These are phyloP conservation scores for Paguma larvata DNA, from an alignment of 2,797 vertebrate genomes.

Conservation along the genomic window DNA sequence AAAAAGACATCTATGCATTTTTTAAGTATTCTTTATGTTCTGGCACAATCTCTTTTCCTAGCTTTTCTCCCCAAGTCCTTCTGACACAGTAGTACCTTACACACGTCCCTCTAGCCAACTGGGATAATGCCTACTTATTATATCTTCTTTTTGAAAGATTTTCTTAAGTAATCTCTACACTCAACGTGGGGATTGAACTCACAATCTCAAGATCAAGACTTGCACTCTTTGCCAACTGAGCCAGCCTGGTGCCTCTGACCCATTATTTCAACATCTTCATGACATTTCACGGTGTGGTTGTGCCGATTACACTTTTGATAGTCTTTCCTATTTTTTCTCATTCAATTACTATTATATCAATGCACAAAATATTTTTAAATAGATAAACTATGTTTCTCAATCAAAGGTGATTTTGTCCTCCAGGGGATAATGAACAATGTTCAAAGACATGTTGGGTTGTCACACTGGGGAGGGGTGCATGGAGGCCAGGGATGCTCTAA, in stretches of 20 bases:
- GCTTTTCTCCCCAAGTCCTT: background rate
- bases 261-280: background rate
- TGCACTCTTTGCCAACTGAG: too few species aligned
- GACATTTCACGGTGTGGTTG: background rate
- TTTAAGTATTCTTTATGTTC: background rate
- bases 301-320: background rate
- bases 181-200: too few species aligned
- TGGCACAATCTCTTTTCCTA: background rate
- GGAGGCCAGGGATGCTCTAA: too few species aligned
- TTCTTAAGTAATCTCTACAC: too few species aligned
- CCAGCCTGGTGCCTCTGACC: too few species aligned
- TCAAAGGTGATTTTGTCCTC: fast-evolving
- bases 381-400: background rate
- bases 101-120: background rate
- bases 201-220: too few species aligned
- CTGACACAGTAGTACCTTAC: background rate
- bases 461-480: background rate
- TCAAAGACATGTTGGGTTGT: background rate
- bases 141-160: too few species aligned
- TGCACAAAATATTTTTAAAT: background rate
- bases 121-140: background rate
- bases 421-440: background rate
- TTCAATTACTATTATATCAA: background rate
- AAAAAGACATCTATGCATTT: background rate
- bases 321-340: background rate